A percentile compares a stretch with the other conserved stretches of the same genome.
These are phyloP conservation scores for Lethenteron reissneri DNA, from an alignment of 2,113 vertebrate genomes.

Conservation along the genomic window DNA sequence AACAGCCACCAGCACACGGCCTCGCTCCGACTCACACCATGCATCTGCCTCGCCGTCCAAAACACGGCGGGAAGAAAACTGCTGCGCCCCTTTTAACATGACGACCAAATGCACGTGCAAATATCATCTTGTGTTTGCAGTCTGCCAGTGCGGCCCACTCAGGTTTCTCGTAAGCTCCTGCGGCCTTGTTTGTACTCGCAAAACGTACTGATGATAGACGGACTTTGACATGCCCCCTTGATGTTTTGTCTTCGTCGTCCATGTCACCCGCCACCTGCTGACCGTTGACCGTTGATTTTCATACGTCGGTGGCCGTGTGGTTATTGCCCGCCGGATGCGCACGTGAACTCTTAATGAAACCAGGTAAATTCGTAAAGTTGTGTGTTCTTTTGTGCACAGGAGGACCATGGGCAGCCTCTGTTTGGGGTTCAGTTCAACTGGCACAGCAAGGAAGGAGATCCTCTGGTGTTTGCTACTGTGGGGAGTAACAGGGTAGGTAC, in stretches of 20 bases:
- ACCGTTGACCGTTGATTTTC: conserved; percentile 13
- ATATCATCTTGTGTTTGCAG: too few relatives aligned
- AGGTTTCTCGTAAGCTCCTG: too few relatives aligned
- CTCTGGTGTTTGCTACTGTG: conserved; percentile 85
- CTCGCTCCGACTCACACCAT: too few relatives aligned
- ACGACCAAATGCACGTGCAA: too few relatives aligned
- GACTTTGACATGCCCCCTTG: not conserved
- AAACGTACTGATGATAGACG: not conserved
- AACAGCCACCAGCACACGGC: too few relatives aligned
- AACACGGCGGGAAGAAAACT: too few relatives aligned
- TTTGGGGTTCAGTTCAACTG: conserved; percentile 98
- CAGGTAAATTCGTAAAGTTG: conserved; percentile 9
- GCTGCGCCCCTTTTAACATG: too few relatives aligned
- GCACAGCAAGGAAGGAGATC: conserved; percentile 97
- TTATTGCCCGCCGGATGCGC: not conserved
- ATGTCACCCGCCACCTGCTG: not conserved
- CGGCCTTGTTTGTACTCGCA: too few relatives aligned
- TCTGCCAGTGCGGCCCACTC: too few relatives aligned
- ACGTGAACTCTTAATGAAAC: conserved; percentile 4
- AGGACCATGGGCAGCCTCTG: conserved; percentile 82
- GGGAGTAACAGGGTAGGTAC: conserved; percentile 78
- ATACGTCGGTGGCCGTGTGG: conserved; percentile 2
- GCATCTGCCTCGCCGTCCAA: too few relatives aligned
- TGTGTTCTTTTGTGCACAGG: conserved; percentile 27
- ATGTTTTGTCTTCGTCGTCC: not conserved